Percentiles rank a stretch among this genome's conserved stretches.
Evolutionary conservation across 23 tunicate species (phyloP).

Genomic region (Aplidium turbinatum): DNA sequence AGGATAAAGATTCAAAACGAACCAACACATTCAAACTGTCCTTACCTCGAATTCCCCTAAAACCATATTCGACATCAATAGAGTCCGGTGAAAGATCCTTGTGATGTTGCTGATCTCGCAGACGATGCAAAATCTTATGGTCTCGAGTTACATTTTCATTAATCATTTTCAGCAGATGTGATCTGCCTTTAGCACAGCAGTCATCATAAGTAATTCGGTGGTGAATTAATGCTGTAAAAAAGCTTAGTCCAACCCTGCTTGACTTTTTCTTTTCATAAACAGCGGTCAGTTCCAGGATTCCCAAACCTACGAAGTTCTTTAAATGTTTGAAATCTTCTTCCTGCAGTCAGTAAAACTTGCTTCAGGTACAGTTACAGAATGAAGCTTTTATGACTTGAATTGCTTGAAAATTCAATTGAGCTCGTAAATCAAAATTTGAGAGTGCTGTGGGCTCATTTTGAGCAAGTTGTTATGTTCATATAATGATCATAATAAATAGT

Average conservation of each 20-base stretch:
- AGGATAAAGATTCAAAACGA: no score
- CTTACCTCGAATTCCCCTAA: slow-evolving; percentile 53
- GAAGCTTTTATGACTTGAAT: no score
- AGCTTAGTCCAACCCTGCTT: slow-evolving; percentile 48
- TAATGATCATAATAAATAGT: no score
- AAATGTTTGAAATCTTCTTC: slow-evolving; percentile 41
- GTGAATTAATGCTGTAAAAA: slow-evolving; percentile 57
- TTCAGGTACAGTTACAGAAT: no score
- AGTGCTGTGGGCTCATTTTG: no score
- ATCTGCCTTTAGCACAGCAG: slow-evolving; percentile 46
- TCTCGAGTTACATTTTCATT: slow-evolving; percentile 21
- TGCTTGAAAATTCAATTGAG: no score
- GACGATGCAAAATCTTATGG: slow-evolving; percentile 3
- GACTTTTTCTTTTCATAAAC: slow-evolving; percentile 7
- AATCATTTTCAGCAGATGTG: slow-evolving; percentile 9
- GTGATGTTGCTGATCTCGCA: slow-evolving; percentile 42
- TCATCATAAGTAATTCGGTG: slow-evolving; percentile 38
- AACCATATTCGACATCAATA: slow-evolving; percentile 56
- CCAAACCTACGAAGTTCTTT: slow-evolving; percentile 41
- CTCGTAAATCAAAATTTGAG: no score
- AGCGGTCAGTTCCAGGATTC: neutral
- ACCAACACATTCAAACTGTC: neutral
- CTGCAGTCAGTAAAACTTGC: no score
- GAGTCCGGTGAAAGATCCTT: slow-evolving; percentile 49
- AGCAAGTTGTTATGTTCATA: no score